Percentiles rank a stretch among this genome's conserved stretches.
These are phyloP conservation scores for Poecile atricapillus DNA, from an alignment of 2,113 vertebrate genomes.

Conservation along the genomic window DNA sequence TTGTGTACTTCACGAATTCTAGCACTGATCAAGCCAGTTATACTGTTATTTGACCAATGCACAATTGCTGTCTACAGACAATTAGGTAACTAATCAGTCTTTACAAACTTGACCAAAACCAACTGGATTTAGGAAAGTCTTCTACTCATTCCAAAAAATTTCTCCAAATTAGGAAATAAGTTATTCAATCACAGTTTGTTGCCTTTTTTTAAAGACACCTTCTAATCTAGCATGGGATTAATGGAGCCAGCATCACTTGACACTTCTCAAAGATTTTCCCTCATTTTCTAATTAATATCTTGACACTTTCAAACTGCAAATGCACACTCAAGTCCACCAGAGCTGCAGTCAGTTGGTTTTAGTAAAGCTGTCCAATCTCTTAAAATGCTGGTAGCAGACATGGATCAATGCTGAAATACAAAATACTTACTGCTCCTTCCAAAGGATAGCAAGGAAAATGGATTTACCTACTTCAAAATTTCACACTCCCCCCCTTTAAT, in stretches of 20 bases:
- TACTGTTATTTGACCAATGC: not conserved
- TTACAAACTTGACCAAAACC: not conserved
- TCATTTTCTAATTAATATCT: not conserved
- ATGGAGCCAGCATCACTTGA: not conserved
- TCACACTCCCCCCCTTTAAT: not conserved
- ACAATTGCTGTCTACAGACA: not conserved
- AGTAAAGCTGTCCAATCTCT: not conserved
- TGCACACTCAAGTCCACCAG: not conserved
- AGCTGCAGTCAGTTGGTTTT: not conserved
- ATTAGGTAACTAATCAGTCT: not conserved
- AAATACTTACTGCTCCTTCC: not conserved
- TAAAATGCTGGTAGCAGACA: not conserved
- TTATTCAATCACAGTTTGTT: not conserved
- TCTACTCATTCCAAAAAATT: not conserved
- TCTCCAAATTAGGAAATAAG: not conserved
- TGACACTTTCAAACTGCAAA: not conserved
- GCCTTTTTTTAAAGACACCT: not conserved
- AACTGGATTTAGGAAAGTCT: not conserved
- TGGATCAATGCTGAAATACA: not conserved
- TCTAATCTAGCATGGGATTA: not conserved
- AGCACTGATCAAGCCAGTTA: not conserved
- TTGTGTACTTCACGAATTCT: not conserved
- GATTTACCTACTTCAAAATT: not conserved
- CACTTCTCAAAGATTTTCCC: not conserved
- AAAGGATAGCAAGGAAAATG: not conserved